Percentiles rank a stretch among this genome's conserved stretches.
Evolutionary conservation across 2,113 vertebrate genomes (phyloP).

Genomic region (Taurulus bubalis): DNA sequence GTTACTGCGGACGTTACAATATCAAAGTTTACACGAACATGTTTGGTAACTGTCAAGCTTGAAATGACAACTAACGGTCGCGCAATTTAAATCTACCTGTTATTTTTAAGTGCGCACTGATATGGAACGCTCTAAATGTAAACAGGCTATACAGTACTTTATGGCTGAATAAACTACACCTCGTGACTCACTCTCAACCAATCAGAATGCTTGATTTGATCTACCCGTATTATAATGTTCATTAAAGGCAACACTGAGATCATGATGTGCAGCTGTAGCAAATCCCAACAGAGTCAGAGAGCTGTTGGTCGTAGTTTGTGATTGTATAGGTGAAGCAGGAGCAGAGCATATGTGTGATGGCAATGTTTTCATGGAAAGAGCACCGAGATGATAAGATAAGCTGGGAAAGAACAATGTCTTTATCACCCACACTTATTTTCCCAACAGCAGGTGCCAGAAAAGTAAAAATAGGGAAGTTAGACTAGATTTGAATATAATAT

Average conservation of each 20-base stretch:
- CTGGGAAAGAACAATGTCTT: constrained; percentile 14
- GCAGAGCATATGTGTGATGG: neutral
- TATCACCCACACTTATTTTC: constrained; percentile 30
- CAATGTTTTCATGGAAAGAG: constrained; percentile 21
- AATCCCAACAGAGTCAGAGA: neutral
- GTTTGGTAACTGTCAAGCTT: no score
- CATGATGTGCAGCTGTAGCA: neutral
- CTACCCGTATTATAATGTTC: no score
- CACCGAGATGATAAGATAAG: constrained; percentile 33
- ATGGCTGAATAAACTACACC: no score
- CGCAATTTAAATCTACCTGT: no score
- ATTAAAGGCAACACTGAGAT: neutral
- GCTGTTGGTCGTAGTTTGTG: neutral
- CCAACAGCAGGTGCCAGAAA: constrained; percentile 37
- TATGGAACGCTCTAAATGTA: no score
- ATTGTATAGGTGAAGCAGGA: neutral
- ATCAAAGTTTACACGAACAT: no score
- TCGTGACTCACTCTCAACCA: no score
- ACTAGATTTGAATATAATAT: constrained; percentile 28
- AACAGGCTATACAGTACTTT: no score
- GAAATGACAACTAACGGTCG: no score
- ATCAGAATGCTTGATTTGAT: no score
- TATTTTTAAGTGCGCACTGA: no score
- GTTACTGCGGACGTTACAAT: no score
- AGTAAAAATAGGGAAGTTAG: constrained; percentile 32